Evolutionary conservation across 2,888 invertebrate species (phyloP), one percentile per base, ranked within the genome.

Genomic region (Psylliodes chrysocephalus): DNA sequence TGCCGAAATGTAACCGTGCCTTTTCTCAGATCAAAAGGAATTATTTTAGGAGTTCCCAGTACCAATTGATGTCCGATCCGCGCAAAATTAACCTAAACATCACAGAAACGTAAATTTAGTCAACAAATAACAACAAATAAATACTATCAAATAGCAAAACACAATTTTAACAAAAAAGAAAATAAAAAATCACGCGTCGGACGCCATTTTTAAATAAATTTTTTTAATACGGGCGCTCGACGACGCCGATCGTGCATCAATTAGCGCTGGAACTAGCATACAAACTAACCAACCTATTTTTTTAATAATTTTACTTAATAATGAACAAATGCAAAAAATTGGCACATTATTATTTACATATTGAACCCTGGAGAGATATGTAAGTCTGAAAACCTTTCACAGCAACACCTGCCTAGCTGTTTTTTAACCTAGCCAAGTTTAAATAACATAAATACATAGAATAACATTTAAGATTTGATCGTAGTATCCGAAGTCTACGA

Each of bases 281-380:
- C 64, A 65, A 63, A 69, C 66, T 68, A 69, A 69, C 64, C 67
- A 67, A 67, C 65, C 65, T 64, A 64, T 66, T 70, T 68, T 68
- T 56, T 61, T 66, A 28, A 28, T 18, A 61, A n/a, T n/a, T 60
- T 67, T 66, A 66, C 60, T 63, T 65, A 71, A 71, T 72, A 75
- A 76, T 56, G 51, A 75, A 76, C 75, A 76, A 77, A 78, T 73
- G 74, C 73, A 74, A 75, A 79, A 78, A 76, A 81, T 82, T 82
- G 82, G 82, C 82, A 82, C 82, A 82, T 81, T 75, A 73, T 78
- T 81, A 81, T 82, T 77, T 81, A 81, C 81, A 80, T n/a, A n/a
- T 81, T 77, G 78, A 79, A 83, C 83, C 82, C 82, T 83, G 83
- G 82, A 82, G 81, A 82, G 83, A 82, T 82, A 82, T 82, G 82